Percentiles rank a stretch among this genome's conserved stretches.
Conservation (phyloP, 53 echinoderm and acorn worm species). For the Apostichopus leukothele region DNA sequence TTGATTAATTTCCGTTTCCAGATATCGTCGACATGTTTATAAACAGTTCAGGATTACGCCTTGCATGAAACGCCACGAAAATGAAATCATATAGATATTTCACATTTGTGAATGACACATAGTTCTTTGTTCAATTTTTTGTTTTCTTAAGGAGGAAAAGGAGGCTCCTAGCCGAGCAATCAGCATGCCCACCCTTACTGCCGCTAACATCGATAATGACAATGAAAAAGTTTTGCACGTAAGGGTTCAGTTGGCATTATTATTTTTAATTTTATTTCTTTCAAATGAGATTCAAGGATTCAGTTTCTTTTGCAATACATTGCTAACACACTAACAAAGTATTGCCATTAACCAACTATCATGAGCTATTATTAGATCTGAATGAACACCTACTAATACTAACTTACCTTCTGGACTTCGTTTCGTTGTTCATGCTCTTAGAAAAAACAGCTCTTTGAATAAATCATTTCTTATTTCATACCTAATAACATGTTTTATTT, state of each 20-base stretch:
- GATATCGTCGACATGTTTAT: no score
- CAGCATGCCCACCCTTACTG: constrained; percentile 61
- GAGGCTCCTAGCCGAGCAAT: constrained; percentile 53
- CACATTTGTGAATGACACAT: neutral
- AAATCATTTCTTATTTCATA: no score
- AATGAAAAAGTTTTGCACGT: constrained; percentile 54
- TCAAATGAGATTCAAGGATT: neutral
- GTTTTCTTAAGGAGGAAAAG: constrained; percentile 38
- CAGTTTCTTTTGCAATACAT: no score
- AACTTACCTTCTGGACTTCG: no score
- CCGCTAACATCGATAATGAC: constrained; percentile 49
- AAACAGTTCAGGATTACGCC: neutral
- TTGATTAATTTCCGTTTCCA: no score
- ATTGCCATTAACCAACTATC: neutral
- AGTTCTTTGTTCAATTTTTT: constrained; percentile 17
- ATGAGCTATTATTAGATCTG: neutral
- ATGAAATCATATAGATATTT: neutral
- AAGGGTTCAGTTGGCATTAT: neutral
- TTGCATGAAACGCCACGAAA: neutral
- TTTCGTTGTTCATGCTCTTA: no score
- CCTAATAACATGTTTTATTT: no score
- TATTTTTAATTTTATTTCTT: neutral
- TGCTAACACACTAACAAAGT: neutral
- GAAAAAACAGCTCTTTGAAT: no score
- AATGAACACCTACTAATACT: neutral